Evolutionary conservation across 2,797 vertebrate genomes (phyloP).

Genomic region (Tolypeutes matacus): DNA sequence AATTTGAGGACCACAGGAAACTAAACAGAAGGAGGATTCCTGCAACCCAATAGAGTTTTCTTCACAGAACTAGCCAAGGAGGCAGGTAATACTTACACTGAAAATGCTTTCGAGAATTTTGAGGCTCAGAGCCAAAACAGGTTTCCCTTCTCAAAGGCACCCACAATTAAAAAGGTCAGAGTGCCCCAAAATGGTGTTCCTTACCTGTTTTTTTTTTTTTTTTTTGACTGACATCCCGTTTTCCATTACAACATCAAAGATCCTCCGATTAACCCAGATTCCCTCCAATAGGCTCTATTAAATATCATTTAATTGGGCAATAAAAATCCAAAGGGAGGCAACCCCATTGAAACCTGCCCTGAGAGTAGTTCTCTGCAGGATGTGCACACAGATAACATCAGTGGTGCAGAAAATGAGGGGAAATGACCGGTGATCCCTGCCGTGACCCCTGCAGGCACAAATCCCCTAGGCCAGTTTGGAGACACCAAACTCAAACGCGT

Average conservation of each 20-base stretch:
- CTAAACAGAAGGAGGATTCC: background rate
- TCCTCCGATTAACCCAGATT: background rate
- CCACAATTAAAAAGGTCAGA: background rate
- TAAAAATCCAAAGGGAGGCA: background rate
- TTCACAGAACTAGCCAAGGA: background rate
- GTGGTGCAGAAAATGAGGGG: background rate
- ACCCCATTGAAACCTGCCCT: background rate
- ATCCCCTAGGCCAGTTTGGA: rapidly evolving
- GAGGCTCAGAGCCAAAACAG: too few relatives aligned
- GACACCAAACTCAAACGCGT: rapidly evolving
- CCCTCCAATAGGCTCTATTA: background rate
- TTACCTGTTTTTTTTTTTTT: background rate
- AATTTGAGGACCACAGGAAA: background rate
- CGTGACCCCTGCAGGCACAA: rapidly evolving
- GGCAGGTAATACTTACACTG: background rate
- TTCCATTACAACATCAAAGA: background rate
- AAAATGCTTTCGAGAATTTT: background rate
- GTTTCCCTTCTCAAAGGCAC: background rate
- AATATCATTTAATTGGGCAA: background rate
- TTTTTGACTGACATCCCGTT: background rate
- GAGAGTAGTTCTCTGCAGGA: background rate
- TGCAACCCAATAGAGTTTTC: background rate
- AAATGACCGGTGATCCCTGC: background rate
- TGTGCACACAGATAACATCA: rapidly evolving
- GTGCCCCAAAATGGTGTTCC: background rate